Evolutionary conservation across 2,113 vertebrate species (phyloP), one percentile per base, ranked within the genome.

Genomic region (Polypterus senegalus): DNA sequence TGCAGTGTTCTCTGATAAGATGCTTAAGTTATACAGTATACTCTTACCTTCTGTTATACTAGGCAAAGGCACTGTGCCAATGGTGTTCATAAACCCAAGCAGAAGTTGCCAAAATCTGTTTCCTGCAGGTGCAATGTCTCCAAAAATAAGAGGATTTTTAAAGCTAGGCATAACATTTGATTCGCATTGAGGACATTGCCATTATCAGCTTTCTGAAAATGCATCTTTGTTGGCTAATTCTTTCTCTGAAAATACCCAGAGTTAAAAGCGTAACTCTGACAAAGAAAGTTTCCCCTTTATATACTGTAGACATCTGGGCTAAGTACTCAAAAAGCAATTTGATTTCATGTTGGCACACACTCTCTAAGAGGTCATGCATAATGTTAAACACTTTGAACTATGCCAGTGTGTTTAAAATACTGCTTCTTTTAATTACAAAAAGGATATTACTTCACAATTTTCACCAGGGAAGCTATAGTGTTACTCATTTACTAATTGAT

Each of bases 21-120:
- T 56, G 54, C 54, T 56, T 56, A 9, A 56, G 54, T 11, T 56
- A 56, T 11, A 56, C 43, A 56, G 54, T 56, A 56, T 56, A 56
- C 4, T 56, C 54, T 11, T 56, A 11, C 4, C 54, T 56, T 56
- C 54, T 4, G 54, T 55, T 11, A 56, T 27, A 56, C 54, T 4
- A 11, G 54, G 54, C 10, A 27, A 56, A 27, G 43, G 43, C 11
- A 56, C 54, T 11, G 43, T 56, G 54, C 43, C 43, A 27, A 56
- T 56, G 10, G 43, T 56, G 54, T 56, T 27, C 54, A 56, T 11
- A 9, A 56, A 56, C 54, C 10, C 10, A 9, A 52, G 10, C 10
- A 56, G 54, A 11, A 56, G 43, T 11, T 56, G 54, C 5, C 54
- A 56, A 56, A 11, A 27, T 56, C 54, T 9, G 54, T 56, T 56